Percentiles rank a stretch among this genome's conserved stretches.
Evolutionary conservation across 2,797 vertebrate species (phyloP).

Genomic region (Sphenopsis melanotis): DNA sequence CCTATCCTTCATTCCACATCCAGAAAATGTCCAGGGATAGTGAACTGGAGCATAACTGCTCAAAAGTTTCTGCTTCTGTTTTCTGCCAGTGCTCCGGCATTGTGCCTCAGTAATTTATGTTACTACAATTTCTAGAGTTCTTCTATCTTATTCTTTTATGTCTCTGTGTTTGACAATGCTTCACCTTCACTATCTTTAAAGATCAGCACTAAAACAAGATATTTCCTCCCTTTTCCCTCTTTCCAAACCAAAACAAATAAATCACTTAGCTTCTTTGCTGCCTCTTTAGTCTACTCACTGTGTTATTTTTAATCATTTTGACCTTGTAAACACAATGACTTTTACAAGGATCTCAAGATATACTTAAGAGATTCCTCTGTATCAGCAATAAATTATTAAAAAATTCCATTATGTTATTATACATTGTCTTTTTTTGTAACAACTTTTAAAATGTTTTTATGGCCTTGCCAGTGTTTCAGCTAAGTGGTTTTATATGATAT

Average conservation of each 20-base stretch:
- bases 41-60: not conserved
- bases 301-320: constrained; percentile 41
- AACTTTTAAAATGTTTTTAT: not conserved
- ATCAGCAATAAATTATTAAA: not conserved
- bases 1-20: not conserved
- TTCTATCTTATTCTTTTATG: not conserved
- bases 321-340: not conserved
- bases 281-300: not conserved
- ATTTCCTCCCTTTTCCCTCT: not conserved
- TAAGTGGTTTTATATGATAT: not conserved
- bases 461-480: not conserved
- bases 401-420: not conserved
- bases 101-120: not conserved
- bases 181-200: constrained; percentile 45
- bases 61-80: not conserved
- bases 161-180: not conserved
- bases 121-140: not conserved
- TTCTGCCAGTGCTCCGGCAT: not conserved
- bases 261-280: constrained; percentile 9
- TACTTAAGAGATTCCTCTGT: not conserved
- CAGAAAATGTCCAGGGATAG: not conserved
- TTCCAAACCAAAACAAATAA: constrained; percentile 37
- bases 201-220: constrained; percentile 9
- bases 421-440: not conserved
- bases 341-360: not conserved